Evolutionary conservation across 2,797 vertebrate species (phyloP), one percentile per base, ranked within the genome.

Genomic region (Harpagifer antarcticus): DNA sequence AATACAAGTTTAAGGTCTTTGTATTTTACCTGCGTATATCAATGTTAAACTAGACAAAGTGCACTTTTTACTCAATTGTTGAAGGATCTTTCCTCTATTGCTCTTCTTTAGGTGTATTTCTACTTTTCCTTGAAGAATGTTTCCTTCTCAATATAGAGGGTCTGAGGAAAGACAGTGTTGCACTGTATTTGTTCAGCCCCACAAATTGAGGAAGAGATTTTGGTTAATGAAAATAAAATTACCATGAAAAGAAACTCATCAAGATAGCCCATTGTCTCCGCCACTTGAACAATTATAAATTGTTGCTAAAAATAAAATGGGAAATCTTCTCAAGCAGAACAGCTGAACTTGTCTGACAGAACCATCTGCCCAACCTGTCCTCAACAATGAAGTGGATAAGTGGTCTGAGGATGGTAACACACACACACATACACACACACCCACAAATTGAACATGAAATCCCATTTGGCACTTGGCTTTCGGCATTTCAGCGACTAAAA

Each of bases 341-440:
- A 56, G 66, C 68, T 74, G 58, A 79, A 76, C 56, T 82, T 59
- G 66, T 71, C 82, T 92, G 90, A 91, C 89, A 54, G 84, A 86
- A 91, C 89, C 88, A 92, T 88, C 91, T 95, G 93, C 57, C 49
- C 2, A 62, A 78, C 67, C 78, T 72, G 49, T 44, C 86, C 60
- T 88, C 72, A 85, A 72, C 68, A 68, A 37, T 56, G 49, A 48
- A 72, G 72, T 50, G 67, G 77, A 78, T 68, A 55, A 68, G 59
- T 70, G 59, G 49, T 72, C 59, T 44, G 68, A 20, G 54, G 48
- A 56, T 10, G 44, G 3, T 6, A 69, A 27, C 53, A 68, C 69
- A 61, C 45, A 59, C 23, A 14, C 10, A 50, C 33, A 68, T 23
- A 33, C 27, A 40, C 19, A 11, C 17, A 48, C 60, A 48, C 45